A percentile compares a stretch with the other conserved stretches of the same genome.
Evolutionary conservation across 1,140 invertebrate species (phyloP).

Genomic region (Stenopsyche tienmushanensis): DNA sequence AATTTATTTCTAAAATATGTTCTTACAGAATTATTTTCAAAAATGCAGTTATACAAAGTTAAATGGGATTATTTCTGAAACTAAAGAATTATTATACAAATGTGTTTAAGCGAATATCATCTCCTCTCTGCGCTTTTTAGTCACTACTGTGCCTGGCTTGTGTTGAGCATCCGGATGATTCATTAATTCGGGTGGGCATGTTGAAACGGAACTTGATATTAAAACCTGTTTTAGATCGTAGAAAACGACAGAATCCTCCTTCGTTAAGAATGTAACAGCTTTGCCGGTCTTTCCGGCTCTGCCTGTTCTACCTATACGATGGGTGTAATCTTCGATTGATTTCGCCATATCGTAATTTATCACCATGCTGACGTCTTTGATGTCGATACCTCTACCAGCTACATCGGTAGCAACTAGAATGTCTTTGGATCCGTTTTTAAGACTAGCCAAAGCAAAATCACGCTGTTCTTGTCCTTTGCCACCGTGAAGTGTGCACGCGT

Average conservation of each 20-base stretch:
- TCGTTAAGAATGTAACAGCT: constrained; percentile 95
- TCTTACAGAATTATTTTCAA: too few species aligned
- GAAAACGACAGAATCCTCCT: constrained; percentile 93
- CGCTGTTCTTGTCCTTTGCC: constrained; percentile 99
- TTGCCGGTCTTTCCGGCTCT: constrained; percentile 97
- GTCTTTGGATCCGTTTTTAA: constrained; percentile 94
- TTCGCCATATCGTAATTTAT: constrained; percentile 99
- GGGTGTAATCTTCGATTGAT: constrained; percentile 98
- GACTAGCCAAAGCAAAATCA: constrained; percentile 94
- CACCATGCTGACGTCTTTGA: constrained; percentile 97
- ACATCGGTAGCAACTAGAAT: constrained; percentile 99
- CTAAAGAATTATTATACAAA: too few species aligned
- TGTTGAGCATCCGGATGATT: constrained; percentile 99
- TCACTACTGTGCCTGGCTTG: constrained; percentile 94
- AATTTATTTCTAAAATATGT: too few species aligned
- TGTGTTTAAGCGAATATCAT: constrained; percentile 92
- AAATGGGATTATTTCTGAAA: too few species aligned
- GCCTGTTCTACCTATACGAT: constrained; percentile 98
- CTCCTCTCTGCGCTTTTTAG: constrained; percentile 92
- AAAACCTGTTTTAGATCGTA: constrained; percentile 97
- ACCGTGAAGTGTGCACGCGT: constrained; percentile 96
- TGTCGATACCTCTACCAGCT: constrained; percentile 99
- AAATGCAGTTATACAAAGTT: too few species aligned
- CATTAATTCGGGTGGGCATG: constrained; percentile 93
- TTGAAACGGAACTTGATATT: constrained; percentile 87